phyloP scores from a whole-genome alignment of 2,113 vertebrate genomes.

The Sceloporus tristichus region DNA sequence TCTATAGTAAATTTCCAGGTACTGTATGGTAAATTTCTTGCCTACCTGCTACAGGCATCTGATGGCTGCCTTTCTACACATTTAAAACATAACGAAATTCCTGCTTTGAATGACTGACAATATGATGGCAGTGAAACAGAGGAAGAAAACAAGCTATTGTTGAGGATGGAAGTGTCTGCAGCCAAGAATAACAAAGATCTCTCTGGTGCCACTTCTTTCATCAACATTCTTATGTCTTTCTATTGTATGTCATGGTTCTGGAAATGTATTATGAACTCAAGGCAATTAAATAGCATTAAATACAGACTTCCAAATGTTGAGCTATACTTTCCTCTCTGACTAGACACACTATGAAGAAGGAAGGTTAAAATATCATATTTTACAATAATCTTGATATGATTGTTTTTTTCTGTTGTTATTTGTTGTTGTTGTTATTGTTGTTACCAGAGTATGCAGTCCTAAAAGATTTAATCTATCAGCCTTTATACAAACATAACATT shows the following conservation, averaged over 20 bases:
- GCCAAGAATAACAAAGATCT: constrained; percentile 74
- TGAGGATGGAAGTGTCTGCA: constrained; percentile 66
- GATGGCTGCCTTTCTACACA: constrained; percentile 43
- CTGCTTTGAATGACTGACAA: constrained; percentile 44
- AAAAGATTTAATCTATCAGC: constrained; percentile 55
- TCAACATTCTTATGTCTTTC: constrained; percentile 56
- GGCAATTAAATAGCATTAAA: constrained; percentile 24
- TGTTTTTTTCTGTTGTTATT: neutral
- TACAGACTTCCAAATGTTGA: constrained; percentile 31
- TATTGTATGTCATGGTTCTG: constrained; percentile 2
- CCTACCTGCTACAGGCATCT: constrained; percentile 66
- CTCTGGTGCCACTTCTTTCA: constrained; percentile 69
- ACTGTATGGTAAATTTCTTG: neutral
- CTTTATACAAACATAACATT: constrained; percentile 60
- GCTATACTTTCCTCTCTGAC: constrained; percentile 25
- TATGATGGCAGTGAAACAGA: constrained; percentile 39
- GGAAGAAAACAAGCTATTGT: constrained; percentile 73
- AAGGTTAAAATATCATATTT: constrained; percentile 35
- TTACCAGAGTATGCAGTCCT: constrained; percentile 16
- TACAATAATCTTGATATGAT: constrained; percentile 29
- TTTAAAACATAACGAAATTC: constrained; percentile 62
- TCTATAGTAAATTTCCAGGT: constrained; percentile 59
- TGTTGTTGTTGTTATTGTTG: neutral
- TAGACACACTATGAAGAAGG: constrained; percentile 22
- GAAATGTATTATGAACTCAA: constrained; percentile 29